Evolutionary conservation across 2,797 vertebrate genomes (phyloP).

Genomic region (Picus viridis): DNA sequence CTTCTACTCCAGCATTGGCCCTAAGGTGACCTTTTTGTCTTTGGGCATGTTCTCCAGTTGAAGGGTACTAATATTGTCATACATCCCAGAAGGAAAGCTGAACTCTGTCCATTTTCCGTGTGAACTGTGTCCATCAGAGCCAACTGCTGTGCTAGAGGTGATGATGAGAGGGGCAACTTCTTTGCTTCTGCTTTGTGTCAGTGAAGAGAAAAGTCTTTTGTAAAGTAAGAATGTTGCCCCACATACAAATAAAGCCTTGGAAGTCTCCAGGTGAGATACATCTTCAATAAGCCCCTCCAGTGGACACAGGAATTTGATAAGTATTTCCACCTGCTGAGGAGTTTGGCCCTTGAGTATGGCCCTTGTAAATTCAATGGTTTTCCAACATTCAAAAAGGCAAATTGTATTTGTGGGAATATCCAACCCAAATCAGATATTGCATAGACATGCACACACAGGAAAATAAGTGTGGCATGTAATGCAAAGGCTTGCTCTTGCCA

Average conservation of each 20-base stretch:
- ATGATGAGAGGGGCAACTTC: not conserved
- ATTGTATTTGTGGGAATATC: not conserved
- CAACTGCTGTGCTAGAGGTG: accelerated
- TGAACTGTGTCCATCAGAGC: not conserved
- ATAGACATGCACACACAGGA: accelerated
- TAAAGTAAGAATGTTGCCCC: not conserved
- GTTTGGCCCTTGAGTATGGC: not conserved
- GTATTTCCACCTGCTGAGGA: conserved; percentile 16
- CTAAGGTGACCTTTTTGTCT: not conserved
- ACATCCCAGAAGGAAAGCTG: not conserved
- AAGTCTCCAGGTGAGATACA: not conserved
- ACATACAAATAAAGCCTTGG: not conserved
- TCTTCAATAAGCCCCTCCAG: not conserved
- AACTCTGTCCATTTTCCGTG: not conserved
- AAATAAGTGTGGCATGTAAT: not conserved
- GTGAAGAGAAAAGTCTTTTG: not conserved
- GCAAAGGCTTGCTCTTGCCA: not conserved
- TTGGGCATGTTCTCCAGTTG: not conserved
- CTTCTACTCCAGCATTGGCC: not conserved
- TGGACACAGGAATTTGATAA: not conserved
- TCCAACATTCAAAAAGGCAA: not conserved
- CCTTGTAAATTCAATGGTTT: conserved; percentile 4
- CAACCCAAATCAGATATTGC: not conserved
- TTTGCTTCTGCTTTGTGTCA: not conserved
- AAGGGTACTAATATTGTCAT: not conserved